Percentiles rank a stretch among this genome's conserved stretches.
Conservation (phyloP, 2,888 invertebrate species). For the Coleophora flavipennella region DNA sequence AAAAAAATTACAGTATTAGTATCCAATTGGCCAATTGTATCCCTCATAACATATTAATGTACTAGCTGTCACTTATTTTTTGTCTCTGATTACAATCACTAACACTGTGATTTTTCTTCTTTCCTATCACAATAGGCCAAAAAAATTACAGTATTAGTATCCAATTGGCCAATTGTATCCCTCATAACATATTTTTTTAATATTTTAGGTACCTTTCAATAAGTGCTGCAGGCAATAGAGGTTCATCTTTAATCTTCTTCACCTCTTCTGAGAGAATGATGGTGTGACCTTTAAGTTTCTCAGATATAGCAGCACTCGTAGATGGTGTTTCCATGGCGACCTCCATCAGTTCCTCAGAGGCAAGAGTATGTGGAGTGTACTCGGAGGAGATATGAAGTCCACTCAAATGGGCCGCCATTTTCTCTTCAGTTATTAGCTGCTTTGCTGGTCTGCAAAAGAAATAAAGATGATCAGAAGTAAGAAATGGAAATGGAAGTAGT, state of each 20-base stretch:
- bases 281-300: slow-evolving; percentile 63
- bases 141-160: too few relatives aligned
- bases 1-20: too few relatives aligned
- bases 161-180: too few relatives aligned
- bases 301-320: slow-evolving; percentile 17
- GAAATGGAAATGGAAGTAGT: too few relatives aligned
- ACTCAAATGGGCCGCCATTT: slow-evolving; percentile 85
- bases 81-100: too few relatives aligned
- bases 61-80: too few relatives aligned
- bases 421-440: slow-evolving; percentile 86
- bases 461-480: too few relatives aligned
- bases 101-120: too few relatives aligned
- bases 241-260: slow-evolving; percentile 75
- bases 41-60: too few relatives aligned
- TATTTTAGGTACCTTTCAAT: slow-evolving; percentile 57
- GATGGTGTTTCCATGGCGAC: slow-evolving; percentile 34
- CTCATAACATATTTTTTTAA: too few relatives aligned
- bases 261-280: slow-evolving; percentile 81
- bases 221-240: slow-evolving; percentile 77
- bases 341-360: slow-evolving; percentile 43
- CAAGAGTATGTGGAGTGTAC: slow-evolving; percentile 41
- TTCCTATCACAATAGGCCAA: too few relatives aligned
- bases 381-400: slow-evolving; percentile 79
- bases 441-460: slow-evolving; percentile 71
- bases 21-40: too few relatives aligned